A percentile compares a stretch with the other conserved stretches of the same genome.
phyloP scores from a whole-genome alignment of 2,888 invertebrate genomes.

The Drosophila pseudotalamancana region DNA sequence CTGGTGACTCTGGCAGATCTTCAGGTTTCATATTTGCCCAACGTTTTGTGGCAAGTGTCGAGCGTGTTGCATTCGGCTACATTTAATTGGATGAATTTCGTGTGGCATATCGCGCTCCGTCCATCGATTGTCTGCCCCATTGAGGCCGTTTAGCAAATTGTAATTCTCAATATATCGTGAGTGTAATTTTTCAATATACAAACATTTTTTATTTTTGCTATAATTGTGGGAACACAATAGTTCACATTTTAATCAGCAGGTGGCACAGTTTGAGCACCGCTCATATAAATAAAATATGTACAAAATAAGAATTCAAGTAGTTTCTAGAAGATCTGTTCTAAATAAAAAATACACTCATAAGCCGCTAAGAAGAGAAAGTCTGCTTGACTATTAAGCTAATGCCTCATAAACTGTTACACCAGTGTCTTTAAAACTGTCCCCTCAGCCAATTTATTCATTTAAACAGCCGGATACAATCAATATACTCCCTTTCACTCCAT shows the following conservation, averaged over 20 bases:
- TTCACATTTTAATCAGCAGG: background rate
- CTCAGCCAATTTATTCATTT: background rate
- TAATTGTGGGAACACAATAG: constrained; percentile 38
- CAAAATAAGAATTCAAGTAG: too few relatives aligned
- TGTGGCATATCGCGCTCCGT: constrained; percentile 44
- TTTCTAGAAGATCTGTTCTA: too few relatives aligned
- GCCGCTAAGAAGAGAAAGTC: background rate
- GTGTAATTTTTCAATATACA: constrained; percentile 25
- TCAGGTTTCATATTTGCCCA: constrained; percentile 44
- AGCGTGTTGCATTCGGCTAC: constrained; percentile 31
- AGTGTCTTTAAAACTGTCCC: background rate
- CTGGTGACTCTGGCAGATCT: constrained; percentile 18
- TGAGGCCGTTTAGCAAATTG: constrained; percentile 46
- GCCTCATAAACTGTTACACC: background rate
- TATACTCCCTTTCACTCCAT: background rate
- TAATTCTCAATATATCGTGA: constrained; percentile 51
- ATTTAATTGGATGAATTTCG: constrained; percentile 60
- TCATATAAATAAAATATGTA: too few relatives aligned
- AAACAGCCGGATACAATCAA: background rate
- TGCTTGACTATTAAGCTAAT: background rate
- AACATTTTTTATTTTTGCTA: constrained; percentile 25
- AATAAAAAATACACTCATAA: too few relatives aligned
- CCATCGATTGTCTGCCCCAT: constrained; percentile 25
- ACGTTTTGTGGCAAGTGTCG: constrained; percentile 42
- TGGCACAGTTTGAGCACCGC: background rate